phyloP scores from a whole-genome alignment of 2,888 invertebrate species.

The Monoplex corrugatus region DNA sequence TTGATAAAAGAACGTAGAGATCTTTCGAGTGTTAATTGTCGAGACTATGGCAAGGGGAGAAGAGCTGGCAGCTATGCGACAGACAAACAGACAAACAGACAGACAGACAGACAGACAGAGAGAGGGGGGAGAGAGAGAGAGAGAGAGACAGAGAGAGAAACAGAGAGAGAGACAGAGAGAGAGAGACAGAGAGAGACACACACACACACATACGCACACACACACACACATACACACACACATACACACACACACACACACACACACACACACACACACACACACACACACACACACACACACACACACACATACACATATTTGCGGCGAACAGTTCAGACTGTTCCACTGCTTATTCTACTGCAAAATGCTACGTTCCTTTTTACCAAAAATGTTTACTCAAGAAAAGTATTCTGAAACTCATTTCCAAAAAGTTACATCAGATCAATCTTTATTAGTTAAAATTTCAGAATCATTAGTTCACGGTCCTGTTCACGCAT shows the following conservation, averaged over 20 bases:
- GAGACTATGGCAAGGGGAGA: no score
- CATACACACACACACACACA: neutral
- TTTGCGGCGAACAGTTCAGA: neutral
- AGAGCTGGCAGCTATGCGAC: no score
- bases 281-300: slow-evolving; percentile 5
- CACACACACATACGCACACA: neutral
- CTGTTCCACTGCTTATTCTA: neutral
- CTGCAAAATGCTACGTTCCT: neutral
- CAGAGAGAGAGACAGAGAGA: neutral
- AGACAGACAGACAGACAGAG: neutral
- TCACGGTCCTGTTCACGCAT: no score
- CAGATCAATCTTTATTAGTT: neutral
- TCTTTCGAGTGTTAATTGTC: no score
- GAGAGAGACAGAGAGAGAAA: neutral
- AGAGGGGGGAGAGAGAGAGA: neutral
- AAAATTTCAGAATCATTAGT: no score
- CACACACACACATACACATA: neutral
- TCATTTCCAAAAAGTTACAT: neutral
- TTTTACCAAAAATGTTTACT: neutral
- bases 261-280: slow-evolving; percentile 1
- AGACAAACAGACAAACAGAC: neutral
- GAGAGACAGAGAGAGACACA: neutral
- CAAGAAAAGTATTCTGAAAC: no score
- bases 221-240: slow-evolving; percentile 5
- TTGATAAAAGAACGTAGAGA: no score